phyloP scores from a whole-genome alignment of 2,113 vertebrate species.

The Pavo muticus region DNA sequence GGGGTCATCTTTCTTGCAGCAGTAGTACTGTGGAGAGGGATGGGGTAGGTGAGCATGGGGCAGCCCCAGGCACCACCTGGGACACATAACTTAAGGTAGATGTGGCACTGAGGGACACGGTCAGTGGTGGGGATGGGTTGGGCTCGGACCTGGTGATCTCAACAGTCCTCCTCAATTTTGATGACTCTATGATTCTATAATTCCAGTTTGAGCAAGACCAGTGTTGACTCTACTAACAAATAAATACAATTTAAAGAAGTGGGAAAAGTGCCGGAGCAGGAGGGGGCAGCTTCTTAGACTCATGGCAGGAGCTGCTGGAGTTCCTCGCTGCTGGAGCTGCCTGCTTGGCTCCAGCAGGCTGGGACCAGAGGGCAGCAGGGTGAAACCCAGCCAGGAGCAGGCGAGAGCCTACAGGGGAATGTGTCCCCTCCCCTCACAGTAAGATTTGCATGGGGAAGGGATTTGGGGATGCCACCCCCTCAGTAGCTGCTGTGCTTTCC shows the following conservation, averaged over 20 bases:
- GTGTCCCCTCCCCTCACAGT: background rate
- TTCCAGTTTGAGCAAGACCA: background rate
- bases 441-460: background rate
- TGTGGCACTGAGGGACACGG: too few relatives aligned
- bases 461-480: background rate
- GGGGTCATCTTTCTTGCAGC: conserved; percentile 95
- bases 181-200: too few relatives aligned
- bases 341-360: background rate
- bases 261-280: too few relatives aligned
- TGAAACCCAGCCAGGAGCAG: background rate
- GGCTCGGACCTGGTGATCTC: too few relatives aligned
- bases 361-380: background rate
- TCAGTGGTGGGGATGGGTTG: too few relatives aligned
- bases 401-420: background rate
- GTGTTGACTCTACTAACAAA: background rate
- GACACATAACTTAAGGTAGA: too few relatives aligned
- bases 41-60: background rate
- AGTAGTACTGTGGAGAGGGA: conserved; percentile 88
- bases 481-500: background rate
- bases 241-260: too few relatives aligned
- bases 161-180: too few relatives aligned
- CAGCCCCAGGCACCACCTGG: background rate
- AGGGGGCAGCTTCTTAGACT: background rate
- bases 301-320: background rate
- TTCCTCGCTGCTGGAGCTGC: background rate